Base-by-base conservation (phyloP, 2,113 vertebrate species). In the Oreochromis aureus region DNA sequence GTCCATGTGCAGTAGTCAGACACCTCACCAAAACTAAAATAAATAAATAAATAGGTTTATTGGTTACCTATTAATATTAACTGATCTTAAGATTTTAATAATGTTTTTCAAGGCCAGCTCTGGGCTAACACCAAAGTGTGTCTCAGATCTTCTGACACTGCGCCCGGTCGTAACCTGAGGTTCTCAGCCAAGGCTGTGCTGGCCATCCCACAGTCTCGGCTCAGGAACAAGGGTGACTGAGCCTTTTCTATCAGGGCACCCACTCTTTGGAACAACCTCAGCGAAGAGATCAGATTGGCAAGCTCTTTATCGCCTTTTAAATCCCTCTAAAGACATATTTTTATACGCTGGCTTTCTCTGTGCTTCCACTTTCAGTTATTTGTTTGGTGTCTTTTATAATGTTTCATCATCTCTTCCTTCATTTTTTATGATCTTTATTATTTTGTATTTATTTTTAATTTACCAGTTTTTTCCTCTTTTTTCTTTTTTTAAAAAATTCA, bases 131-230 rank as follows among this genome's bases (percentile, higher is more conserved):
- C n/a, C 39, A 41, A 24, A 71, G 66, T 48, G 30, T 30, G 69
- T 71, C 39, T 71, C 39, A 46, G 66, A 44, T 71, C 66, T 71
- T 44, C 36, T 71, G 63, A 71, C 36, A 9, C 63, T 41, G 66
- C 6, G 2, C 12, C 66, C 12, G 8, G 36, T 46, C 9, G 5
- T 73, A 73, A 46, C 69, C 69, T 46, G 41, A 73, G 41, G 41
- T 18, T 44, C 66, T 44, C 36, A 44, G 66, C 66, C 66, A 71
- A 71, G 39, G n/a, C 39, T 71, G n/a, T 0, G 39, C 39, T 71
- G 66, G n/a, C 66, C 66, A 24, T 24, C 39, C n/a, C 66, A 46
- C 39, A 73, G 24, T 46, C 66, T 46, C 22, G 13, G 39, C 39
- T 73, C 22, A 46, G 22, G 69, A 73, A 22, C 69, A 73, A 46